Evolutionary conservation across 2,113 vertebrate genomes (phyloP).

Genomic region (Serilophus lunatus): DNA sequence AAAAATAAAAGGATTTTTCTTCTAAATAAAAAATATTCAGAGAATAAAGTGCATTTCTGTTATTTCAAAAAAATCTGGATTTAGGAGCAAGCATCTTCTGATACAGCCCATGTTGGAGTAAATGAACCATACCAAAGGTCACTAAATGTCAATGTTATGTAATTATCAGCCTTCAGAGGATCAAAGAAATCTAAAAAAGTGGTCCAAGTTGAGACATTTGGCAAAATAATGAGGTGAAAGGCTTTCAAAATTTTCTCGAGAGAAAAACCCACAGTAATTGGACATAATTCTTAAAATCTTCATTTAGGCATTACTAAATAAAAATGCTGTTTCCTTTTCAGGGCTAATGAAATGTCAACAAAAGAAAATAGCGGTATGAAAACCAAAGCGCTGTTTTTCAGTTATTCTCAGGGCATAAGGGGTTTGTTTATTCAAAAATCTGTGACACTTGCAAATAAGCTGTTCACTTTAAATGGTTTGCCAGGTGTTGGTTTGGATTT

Average conservation of each 20-base stretch:
- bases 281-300: background rate
- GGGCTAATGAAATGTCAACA: background rate
- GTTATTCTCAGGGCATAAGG: background rate
- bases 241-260: background rate
- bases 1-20: background rate
- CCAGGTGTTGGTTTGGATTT: background rate
- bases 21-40: background rate
- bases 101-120: background rate
- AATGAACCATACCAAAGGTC: background rate
- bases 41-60: background rate
- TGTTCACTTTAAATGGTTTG: background rate
- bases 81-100: background rate
- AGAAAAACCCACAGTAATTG: background rate
- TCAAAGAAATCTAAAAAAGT: background rate
- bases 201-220: background rate
- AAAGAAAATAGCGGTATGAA: background rate
- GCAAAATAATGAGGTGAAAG: background rate
- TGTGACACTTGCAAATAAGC: background rate
- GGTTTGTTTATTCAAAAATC: background rate
- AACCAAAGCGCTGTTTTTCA: background rate
- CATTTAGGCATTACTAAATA: background rate
- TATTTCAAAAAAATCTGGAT: background rate
- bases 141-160: background rate
- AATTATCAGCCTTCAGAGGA: background rate
- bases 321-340: background rate